These are phyloP conservation scores for Heterohyrax brucei DNA, from an alignment of 2,797 vertebrate genomes.

Conservation along the genomic window DNA sequence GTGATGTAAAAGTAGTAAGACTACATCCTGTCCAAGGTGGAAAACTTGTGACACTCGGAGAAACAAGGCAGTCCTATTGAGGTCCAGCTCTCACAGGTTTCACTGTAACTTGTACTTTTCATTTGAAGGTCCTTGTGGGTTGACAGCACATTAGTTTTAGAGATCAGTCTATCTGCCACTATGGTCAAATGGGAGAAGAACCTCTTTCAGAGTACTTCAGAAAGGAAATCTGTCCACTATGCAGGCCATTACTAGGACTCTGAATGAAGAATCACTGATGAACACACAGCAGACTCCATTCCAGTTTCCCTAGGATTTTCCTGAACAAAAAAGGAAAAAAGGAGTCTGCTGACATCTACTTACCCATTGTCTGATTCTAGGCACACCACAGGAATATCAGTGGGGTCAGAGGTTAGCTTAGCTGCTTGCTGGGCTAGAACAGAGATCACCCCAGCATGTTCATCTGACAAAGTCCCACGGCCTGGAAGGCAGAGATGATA, in stretches of 20 bases:
- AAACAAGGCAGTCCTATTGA: not conserved
- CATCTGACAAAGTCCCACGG: slow-evolving; percentile 97
- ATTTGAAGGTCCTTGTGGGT: not conserved
- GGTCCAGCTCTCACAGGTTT: not conserved
- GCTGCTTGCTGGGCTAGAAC: slow-evolving; percentile 97
- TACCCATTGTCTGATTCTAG: slow-evolving; percentile 97
- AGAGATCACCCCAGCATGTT: slow-evolving; percentile 97
- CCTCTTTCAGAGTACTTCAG: not conserved
- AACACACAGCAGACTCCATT: not conserved
- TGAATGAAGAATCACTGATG: not conserved
- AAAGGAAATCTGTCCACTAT: not conserved
- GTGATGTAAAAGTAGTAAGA: not conserved
- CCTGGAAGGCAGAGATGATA: slow-evolving; percentile 89
- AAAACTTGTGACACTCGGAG: not conserved
- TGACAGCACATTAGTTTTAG: not conserved
- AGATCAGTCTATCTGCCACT: not conserved
- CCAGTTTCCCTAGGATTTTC: not conserved
- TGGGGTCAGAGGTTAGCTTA: slow-evolving; percentile 95
- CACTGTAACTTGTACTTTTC: not conserved
- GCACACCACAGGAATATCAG: slow-evolving; percentile 96
- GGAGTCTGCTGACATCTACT: slow-evolving; percentile 78
- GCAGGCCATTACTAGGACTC: not conserved
- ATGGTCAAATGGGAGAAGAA: not conserved
- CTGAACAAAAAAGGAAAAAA: not conserved
- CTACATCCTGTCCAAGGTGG: not conserved